A percentile compares a stretch with the other conserved stretches of the same genome.
phyloP scores from a whole-genome alignment of 92 coral and sea anemone genomes.

The Zoanthus sociatus region DNA sequence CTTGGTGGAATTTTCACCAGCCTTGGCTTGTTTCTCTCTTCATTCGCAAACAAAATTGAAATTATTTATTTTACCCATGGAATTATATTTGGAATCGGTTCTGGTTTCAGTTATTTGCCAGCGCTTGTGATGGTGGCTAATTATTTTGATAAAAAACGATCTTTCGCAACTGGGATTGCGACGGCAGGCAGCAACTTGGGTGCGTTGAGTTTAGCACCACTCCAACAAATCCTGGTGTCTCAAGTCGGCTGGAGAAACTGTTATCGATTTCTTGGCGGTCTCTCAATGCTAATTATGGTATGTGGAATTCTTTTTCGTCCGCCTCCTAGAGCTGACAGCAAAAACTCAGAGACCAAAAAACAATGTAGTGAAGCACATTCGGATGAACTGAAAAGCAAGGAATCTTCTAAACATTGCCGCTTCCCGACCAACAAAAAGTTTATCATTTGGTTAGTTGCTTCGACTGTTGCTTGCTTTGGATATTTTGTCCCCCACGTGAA shows the following conservation, averaged over 20 bases:
- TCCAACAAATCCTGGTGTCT: constrained; percentile 83
- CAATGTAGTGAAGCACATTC: background rate
- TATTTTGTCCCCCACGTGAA: constrained; percentile 97
- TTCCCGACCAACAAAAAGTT: constrained; percentile 81
- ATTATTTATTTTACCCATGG: constrained; percentile 87
- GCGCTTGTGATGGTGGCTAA: constrained; percentile 93
- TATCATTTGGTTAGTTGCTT: constrained; percentile 81
- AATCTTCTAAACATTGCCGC: background rate
- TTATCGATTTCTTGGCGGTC: constrained; percentile 82
- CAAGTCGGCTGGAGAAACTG: constrained; percentile 90
- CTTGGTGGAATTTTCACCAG: constrained; percentile 85
- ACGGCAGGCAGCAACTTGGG: constrained; percentile 96
- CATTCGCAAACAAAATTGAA: constrained; percentile 69
- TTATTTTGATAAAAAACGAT: constrained; percentile 89
- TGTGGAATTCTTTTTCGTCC: constrained; percentile 92
- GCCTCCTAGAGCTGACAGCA: constrained; percentile 49
- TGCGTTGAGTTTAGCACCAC: constrained; percentile 86
- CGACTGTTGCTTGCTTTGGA: constrained; percentile 90
- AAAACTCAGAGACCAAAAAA: background rate
- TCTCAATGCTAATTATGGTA: constrained; percentile 72
- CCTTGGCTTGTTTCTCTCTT: constrained; percentile 80
- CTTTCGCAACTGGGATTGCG: constrained; percentile 95
- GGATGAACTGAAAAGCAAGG: constrained; percentile 3
- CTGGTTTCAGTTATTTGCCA: constrained; percentile 90
- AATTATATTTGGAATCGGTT: constrained; percentile 88